Conservation (phyloP, 1,140 invertebrate genomes). For the Tyrophagus putrescentiae region DNA sequence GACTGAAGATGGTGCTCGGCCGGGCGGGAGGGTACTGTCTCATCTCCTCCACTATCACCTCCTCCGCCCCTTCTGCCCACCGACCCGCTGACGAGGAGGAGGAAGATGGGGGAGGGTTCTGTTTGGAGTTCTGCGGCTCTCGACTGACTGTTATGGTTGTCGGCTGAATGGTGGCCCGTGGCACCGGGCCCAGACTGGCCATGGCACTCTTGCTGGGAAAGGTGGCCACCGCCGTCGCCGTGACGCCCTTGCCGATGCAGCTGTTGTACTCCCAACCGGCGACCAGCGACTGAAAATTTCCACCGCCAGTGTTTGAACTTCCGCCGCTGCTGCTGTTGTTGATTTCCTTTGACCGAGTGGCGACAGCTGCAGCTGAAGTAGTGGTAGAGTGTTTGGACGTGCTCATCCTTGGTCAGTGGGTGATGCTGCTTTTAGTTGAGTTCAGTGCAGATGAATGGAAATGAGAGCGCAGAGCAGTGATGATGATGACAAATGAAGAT, state of each 20-base stretch:
- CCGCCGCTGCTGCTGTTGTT: too few relatives aligned
- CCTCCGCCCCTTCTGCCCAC: too few relatives aligned
- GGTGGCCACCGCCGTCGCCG: not conserved
- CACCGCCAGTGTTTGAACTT: not conserved
- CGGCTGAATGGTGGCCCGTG: not conserved
- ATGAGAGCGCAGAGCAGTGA: too few relatives aligned
- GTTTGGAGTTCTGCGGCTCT: not conserved
- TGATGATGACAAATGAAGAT: too few relatives aligned
- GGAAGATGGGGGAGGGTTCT: not conserved
- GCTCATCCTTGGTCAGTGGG: too few relatives aligned
- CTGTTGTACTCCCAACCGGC: conserved; percentile 14
- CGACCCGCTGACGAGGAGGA: too few relatives aligned
- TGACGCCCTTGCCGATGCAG: not conserved
- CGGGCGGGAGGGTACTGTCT: not conserved
- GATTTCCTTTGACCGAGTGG: too few relatives aligned
- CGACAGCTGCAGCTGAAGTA: too few relatives aligned
- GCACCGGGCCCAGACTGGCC: not conserved
- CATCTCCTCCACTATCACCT: not conserved
- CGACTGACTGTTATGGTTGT: not conserved
- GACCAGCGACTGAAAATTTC: conserved; percentile 7
- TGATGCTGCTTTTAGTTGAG: too few relatives aligned
- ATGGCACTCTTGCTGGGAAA: not conserved
- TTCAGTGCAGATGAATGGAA: too few relatives aligned
- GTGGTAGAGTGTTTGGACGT: too few relatives aligned
- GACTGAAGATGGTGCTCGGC: not conserved